Evolutionary conservation across 2,113 vertebrate genomes (phyloP), one percentile per base, ranked within the genome.

Genomic region (Nothocercus julius): DNA sequence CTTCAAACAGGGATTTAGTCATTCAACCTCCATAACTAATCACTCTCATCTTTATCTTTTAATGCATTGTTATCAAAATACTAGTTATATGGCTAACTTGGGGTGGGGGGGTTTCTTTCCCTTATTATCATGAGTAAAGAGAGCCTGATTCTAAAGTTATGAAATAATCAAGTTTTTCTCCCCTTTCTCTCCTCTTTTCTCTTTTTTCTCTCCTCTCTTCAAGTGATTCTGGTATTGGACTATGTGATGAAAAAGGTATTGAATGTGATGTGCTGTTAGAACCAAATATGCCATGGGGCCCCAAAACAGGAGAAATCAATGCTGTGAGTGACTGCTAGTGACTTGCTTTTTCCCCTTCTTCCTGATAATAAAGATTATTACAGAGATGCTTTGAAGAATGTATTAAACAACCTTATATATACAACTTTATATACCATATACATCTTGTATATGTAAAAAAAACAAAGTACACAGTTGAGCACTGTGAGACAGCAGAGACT

Each of bases 181-280:
- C 8, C 32, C 30, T 32, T 53, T 38, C 2, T 74, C 49, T 14
- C 28, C 59, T 81, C 2, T 49, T 49, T 19, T 49, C 21, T 11
- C 32, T 6, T 40, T 21, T 32, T 53, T 38, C 2, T 74, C 49
- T 14, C 36, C 36, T 36, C 36, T 36, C 36, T 86, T 1, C 86
- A 87, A 98, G 98, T 87, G 97, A 98, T 92, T 97, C 97, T 90
- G 97, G 97, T 38, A 92, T 97, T 95, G 97, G 96, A 45, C 88
- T 97, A 2, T 92, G 87, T 78, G 97, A 97, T 76, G 98, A 99
- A 47, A 98, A 98, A 82, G 93, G 96, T 85, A 95, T 98, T 81
- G 98, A 99, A 82, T 98, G 97, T 94, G 98, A 99, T 64, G 97
- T 98, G 86, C 97, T 98, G 27, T 73, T 98, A 91, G 99, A 99